Evolutionary conservation across 1,140 invertebrate species (phyloP).

Genomic region (fruit fly (Drosophila melanogaster)): Release_6_plus_ISO1_MT NC_004354.4:16954501-16955000

Average conservation of each 20-base stretch:
- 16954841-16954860: constrained; percentile 90
- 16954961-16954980: constrained; percentile 89
- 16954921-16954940: constrained; percentile 95
- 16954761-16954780: constrained; percentile 87
- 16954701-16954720: no score
- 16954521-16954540: constrained; percentile 82
- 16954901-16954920: constrained; percentile 88
- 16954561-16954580: constrained; percentile 89
- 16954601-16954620: constrained; percentile 89
- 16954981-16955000: constrained; percentile 85
- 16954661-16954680: constrained; percentile 64
- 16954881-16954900: constrained; percentile 91
- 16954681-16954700: no score
- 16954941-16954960: constrained; percentile 91
- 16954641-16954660: constrained; percentile 78
- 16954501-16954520: no score
- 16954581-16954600: constrained; percentile 84
- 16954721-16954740: no score
- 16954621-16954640: constrained; percentile 91
- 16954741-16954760: constrained; percentile 79
- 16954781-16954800: constrained; percentile 90
- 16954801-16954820: constrained; percentile 89
- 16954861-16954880: constrained; percentile 89
- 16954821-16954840: constrained; percentile 87
- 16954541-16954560: constrained; percentile 89